Base-by-base conservation (phyloP, 1,140 invertebrate species). In the Megalonaias nervosa region DNA sequence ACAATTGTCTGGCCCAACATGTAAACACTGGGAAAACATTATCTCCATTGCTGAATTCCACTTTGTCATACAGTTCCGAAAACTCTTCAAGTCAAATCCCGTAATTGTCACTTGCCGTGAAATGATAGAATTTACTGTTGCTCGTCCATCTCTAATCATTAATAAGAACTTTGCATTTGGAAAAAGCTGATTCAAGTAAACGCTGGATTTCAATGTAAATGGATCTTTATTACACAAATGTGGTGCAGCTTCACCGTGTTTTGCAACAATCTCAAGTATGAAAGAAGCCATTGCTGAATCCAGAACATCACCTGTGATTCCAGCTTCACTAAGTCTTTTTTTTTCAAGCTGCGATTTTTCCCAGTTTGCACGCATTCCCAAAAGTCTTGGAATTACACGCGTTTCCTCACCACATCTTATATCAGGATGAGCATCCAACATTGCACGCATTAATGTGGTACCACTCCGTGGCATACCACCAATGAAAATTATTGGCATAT, bases 211-310 rank as follows among this genome's bases (percentile, higher is more conserved):
- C 84, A 98, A 96, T 92, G 98, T 98, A 92, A 99, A 99, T 21
- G 98, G 98, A 93, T 99, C 98, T 92, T 99, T 99, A 93, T 99
- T 99, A 92, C 98, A 99, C 70, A 99, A 93, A 48, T 96, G 92
- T 48, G 86, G 85, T 0, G 98, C 97, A 17, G 97, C 95, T 84
- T 98, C 96, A 48, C 98, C 98, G 91, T 99, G 93, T 68, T 87
- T 84, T 15, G 88, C 88, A 59, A 91, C 85, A 38, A 92, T 90
- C 92, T 99, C 97, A 74, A 99, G 92, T 85, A 98, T 98, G 91
- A 99, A 99, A 21, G 98, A 95, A 2, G 97, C 96, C 81, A 99
- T 96, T 65, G 98, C 98, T 78, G 96, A 95, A 91, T 99, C 96
- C 84, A 99, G 92, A 31, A 98, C 95, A 86, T 96, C 93, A 89